Percentiles rank a stretch among this genome's conserved stretches.
Evolutionary conservation across 2,888 invertebrate genomes (phyloP).

Genomic region (Thereva nobilitata): DNA sequence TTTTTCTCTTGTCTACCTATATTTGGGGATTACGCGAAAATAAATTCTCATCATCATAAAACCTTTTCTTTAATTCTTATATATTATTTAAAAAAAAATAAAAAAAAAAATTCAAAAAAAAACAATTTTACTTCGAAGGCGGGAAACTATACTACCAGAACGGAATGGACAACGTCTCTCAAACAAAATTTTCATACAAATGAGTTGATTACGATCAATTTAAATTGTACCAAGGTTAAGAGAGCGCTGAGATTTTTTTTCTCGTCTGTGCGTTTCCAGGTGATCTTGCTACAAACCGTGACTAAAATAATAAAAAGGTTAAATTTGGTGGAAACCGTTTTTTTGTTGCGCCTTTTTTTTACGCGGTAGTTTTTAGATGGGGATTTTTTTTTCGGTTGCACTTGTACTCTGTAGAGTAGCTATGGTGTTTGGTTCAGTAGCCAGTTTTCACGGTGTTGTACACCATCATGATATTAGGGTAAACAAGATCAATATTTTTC

Average conservation of each 20-base stretch:
- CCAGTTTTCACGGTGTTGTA: no score
- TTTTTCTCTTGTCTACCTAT: background rate
- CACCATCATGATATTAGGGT: no score
- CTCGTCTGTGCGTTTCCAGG: slow-evolving; percentile 17
- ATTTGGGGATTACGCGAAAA: slow-evolving; percentile 14
- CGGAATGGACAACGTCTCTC: background rate
- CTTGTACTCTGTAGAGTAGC: no score
- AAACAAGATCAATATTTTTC: no score
- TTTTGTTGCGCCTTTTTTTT: slow-evolving; percentile 1
- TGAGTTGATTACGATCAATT: slow-evolving; percentile 37
- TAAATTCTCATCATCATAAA: slow-evolving; percentile 28
- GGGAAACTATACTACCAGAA: background rate
- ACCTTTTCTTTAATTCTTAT: slow-evolving; percentile 8
- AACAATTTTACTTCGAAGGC: background rate
- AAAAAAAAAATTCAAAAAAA: no score
- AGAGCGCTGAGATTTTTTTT: slow-evolving; percentile 14
- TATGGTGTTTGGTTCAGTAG: no score
- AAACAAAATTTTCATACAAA: slow-evolving; percentile 36
- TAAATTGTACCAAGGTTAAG: slow-evolving; percentile 40
- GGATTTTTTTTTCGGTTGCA: background rate
- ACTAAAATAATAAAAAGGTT: slow-evolving; percentile 38
- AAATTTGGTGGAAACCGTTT: background rate
- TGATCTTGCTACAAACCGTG: slow-evolving; percentile 32
- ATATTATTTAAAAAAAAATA: no score
- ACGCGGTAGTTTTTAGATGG: slow-evolving; percentile 5